Conservation (phyloP, 2,113 vertebrate species). For the Oreochromis tanganicae region DNA sequence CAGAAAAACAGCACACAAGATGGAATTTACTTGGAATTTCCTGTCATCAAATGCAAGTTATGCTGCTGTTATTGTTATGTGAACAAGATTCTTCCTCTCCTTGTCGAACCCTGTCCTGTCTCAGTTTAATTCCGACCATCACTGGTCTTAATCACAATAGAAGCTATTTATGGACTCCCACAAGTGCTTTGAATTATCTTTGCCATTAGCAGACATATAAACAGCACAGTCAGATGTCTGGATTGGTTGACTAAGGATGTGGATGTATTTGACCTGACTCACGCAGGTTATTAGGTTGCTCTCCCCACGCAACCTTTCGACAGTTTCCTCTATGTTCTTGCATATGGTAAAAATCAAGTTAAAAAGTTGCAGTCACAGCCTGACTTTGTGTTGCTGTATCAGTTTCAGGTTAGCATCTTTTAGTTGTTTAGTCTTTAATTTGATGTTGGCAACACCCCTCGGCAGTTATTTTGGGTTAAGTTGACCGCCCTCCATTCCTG, state of each 20-base stretch:
- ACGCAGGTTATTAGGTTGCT: constrained; percentile 17
- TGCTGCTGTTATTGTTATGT: constrained; percentile 17
- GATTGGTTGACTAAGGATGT: constrained; percentile 13
- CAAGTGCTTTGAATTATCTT: constrained; percentile 47
- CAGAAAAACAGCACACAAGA: neutral
- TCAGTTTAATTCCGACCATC: neutral
- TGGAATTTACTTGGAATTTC: constrained; percentile 53
- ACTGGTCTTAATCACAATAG: constrained; percentile 2
- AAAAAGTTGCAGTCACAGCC: neutral
- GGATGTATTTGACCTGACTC: constrained; percentile 36
- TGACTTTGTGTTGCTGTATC: neutral
- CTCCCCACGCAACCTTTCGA: neutral
- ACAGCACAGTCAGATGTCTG: constrained; percentile 27
- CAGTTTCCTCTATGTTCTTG: neutral
- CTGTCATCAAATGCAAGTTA: constrained; percentile 40
- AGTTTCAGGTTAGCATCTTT: neutral
- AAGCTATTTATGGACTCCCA: constrained; percentile 30
- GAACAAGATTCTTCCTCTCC: constrained; percentile 6
- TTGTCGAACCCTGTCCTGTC: neutral
- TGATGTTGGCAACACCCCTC: neutral
- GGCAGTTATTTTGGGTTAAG: neutral
- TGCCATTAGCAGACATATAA: constrained; percentile 23
- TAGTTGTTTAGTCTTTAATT: neutral
- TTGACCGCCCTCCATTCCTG: neutral
- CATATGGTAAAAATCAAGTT: constrained; percentile 38